phyloP scores from a whole-genome alignment of 2,113 vertebrate genomes.

The Callithrix jacchus region DNA sequence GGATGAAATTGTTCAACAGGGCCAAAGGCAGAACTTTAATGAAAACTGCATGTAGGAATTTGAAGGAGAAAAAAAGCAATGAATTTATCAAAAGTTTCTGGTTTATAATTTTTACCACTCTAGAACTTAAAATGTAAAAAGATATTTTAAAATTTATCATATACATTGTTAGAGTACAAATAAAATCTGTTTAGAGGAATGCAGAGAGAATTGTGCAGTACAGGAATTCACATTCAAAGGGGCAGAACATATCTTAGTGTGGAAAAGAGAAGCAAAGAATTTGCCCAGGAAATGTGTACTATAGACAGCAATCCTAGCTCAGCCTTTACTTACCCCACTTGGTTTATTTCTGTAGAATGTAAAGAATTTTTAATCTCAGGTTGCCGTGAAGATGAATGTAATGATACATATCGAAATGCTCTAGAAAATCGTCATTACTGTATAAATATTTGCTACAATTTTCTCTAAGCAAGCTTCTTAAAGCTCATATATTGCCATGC shows the following conservation, averaged over 20 bases:
- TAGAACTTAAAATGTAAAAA: background rate
- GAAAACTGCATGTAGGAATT: background rate
- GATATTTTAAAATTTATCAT: background rate
- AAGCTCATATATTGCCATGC: background rate
- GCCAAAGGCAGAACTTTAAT: background rate
- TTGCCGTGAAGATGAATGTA: background rate
- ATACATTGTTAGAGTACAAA: background rate
- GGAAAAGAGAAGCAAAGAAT: background rate
- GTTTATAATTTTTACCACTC: background rate
- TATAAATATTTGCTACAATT: constrained; percentile 20
- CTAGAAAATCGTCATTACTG: background rate
- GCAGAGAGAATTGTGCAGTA: background rate
- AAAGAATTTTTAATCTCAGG: background rate
- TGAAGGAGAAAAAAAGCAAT: background rate
- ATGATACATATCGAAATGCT: background rate
- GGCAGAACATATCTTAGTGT: background rate
- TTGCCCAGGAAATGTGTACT: background rate
- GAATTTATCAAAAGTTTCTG: background rate
- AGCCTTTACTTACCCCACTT: background rate
- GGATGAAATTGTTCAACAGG: background rate
- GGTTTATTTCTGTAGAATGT: background rate
- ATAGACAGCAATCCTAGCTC: background rate
- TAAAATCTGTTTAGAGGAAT: background rate
- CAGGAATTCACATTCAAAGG: background rate
- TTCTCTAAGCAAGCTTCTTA: background rate